Base-by-base conservation (phyloP, 2,888 invertebrate species). In the Prenolepis imparis region DNA sequence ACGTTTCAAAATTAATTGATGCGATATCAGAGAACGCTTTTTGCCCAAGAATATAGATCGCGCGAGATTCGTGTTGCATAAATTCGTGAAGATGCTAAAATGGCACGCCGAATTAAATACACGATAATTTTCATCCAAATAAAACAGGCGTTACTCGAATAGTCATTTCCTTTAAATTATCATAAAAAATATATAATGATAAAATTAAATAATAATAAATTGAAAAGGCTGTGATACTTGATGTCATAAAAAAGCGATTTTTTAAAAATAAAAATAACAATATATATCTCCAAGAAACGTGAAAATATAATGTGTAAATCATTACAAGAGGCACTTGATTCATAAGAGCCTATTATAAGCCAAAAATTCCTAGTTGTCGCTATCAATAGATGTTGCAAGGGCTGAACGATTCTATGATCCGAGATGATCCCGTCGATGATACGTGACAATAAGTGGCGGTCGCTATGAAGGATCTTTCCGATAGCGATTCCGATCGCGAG, bases 1-100 rank as follows among this genome's bases (percentile, higher is more conserved):
- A 59, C 36, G 32, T 80, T 70, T 70, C 59, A 59, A 59, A 80
- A 80, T 80, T 80, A 80, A 32, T 70, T 59, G 68, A 70, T 24
- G 44, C 36, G 44, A n/a, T 70, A 70, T 80, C 78, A 70, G 59
- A 41, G 12, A 80, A 70, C 24, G 59, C 59, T 80, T 24, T 52
- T 44, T 24, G 36, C 24, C 70, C 44, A 12, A 32, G 1, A 21
- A 52, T 18, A 78, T 59, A 68, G 44, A 68, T 11, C 21, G 21
- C 15, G 52, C 15, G 57, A 57, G 15, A 77, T 21, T 36, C 15
- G 28, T 32, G 9, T 32, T 12, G 39, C 24, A 28, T n/a, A 55
- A 39, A 57, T 4, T 48, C 21, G 52, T 24, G 1, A n/a, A 52
- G 8, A 44, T 32, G 11, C 21, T 21, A 39, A 24, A 24, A 15